phyloP scores from a whole-genome alignment of 2,888 invertebrate species.

The Amblyjoppa proteus region DNA sequence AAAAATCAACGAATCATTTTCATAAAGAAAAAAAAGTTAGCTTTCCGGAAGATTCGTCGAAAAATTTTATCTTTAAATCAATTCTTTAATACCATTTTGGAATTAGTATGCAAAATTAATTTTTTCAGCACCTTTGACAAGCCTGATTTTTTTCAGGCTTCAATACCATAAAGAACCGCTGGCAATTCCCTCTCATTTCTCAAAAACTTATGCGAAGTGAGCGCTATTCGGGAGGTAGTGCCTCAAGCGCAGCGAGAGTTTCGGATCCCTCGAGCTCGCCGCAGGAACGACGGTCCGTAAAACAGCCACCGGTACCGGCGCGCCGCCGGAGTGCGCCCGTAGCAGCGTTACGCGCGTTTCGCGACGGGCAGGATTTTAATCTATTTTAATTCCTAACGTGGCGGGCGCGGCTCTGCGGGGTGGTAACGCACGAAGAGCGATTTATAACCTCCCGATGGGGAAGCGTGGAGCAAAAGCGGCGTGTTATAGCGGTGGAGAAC shows the following conservation, averaged over 20 bases:
- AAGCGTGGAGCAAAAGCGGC: constrained; percentile 42
- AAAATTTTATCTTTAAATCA: too few relatives aligned
- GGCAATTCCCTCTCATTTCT: too few relatives aligned
- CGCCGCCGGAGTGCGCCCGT: not conserved
- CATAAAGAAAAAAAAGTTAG: too few relatives aligned
- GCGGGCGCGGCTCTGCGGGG: constrained; percentile 46
- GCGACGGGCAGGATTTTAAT: constrained; percentile 73
- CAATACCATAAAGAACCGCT: too few relatives aligned
- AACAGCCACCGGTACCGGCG: not conserved
- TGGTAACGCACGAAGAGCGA: constrained; percentile 67
- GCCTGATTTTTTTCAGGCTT: too few relatives aligned
- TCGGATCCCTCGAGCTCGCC: not conserved
- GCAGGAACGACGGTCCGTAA: not conserved
- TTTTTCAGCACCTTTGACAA: too few relatives aligned
- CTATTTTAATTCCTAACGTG: constrained; percentile 80
- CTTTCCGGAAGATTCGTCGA: too few relatives aligned
- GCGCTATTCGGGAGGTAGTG: too few relatives aligned
- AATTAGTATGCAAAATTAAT: too few relatives aligned
- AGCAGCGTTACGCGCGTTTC: not conserved
- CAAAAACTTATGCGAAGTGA: too few relatives aligned
- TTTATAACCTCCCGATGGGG: constrained; percentile 72
- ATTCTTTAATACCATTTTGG: too few relatives aligned
- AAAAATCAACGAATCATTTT: too few relatives aligned
- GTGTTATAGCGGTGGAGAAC: not conserved
- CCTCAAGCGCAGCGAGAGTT: not conserved